Conservation (phyloP, 64 coral and sea anemone species). For the Platygyra sinensis region DNA sequence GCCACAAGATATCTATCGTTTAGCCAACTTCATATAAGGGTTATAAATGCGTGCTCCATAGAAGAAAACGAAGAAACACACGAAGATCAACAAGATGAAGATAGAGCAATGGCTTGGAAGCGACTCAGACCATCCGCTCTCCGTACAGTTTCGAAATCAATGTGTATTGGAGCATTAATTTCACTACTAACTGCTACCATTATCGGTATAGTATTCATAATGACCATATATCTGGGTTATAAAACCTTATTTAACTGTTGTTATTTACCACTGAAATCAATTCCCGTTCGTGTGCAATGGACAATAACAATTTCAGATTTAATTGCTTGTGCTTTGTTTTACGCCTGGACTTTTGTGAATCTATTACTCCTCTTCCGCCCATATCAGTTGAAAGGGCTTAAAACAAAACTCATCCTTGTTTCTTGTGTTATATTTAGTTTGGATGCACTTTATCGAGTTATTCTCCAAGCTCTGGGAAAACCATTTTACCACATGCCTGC, state of each 20-base stretch:
- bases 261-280: not conserved
- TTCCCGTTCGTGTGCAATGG: not conserved
- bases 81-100: not conserved
- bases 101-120: constrained; percentile 27
- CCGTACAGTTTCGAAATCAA: constrained; percentile 1
- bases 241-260: not conserved
- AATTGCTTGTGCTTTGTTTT: not conserved
- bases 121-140: constrained; percentile 6
- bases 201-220: not conserved
- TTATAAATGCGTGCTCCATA: not conserved
- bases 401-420: not conserved
- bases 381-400: not conserved
- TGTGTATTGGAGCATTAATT: not conserved
- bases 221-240: not conserved
- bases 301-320: not conserved
- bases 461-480: not conserved
- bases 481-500: not conserved
- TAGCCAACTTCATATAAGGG: not conserved
- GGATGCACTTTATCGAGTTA: not conserved
- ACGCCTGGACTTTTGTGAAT: not conserved
- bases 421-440: not conserved
- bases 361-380: not conserved
- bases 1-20: not conserved
- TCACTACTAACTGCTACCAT: not conserved
- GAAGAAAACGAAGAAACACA: not conserved